phyloP scores from a whole-genome alignment of 2,888 invertebrate genomes.

The Apamea epomidion region DNA sequence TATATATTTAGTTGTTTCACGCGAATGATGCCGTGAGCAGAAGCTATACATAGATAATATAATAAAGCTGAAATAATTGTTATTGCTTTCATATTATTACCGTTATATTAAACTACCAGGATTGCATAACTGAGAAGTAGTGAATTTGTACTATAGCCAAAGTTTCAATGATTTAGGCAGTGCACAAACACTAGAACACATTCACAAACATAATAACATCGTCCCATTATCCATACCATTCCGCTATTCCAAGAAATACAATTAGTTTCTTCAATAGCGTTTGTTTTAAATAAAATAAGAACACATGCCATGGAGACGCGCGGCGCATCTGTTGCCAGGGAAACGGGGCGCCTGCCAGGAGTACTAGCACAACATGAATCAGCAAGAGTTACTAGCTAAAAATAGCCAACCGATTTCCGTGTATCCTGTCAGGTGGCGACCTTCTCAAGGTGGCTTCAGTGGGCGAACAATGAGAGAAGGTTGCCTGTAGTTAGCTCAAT shows the following conservation, averaged over 20 bases:
- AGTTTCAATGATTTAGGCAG: no score
- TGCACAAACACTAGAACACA: not conserved
- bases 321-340: not conserved
- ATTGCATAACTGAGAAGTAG: not conserved
- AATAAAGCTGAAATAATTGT: not conserved
- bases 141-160: not conserved
- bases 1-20: no score
- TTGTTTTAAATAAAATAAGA: not conserved
- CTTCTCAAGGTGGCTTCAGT: not conserved
- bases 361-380: constrained; percentile 10
- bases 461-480: not conserved
- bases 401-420: not conserved
- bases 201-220: not conserved
- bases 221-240: not conserved
- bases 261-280: not conserved
- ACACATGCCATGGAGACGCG: not conserved
- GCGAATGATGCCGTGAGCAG: no score
- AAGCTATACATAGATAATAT: not conserved
- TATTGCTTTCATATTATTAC: constrained; percentile 2
- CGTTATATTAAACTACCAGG: constrained; percentile 7
- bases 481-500: no score
- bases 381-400: not conserved
- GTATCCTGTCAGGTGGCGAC: not conserved
- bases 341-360: constrained; percentile 14
- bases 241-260: not conserved